Percentiles rank a stretch among this genome's conserved stretches.
Evolutionary conservation across 2,797 vertebrate genomes (phyloP).

Genomic region (Semotilus atromaculatus): DNA sequence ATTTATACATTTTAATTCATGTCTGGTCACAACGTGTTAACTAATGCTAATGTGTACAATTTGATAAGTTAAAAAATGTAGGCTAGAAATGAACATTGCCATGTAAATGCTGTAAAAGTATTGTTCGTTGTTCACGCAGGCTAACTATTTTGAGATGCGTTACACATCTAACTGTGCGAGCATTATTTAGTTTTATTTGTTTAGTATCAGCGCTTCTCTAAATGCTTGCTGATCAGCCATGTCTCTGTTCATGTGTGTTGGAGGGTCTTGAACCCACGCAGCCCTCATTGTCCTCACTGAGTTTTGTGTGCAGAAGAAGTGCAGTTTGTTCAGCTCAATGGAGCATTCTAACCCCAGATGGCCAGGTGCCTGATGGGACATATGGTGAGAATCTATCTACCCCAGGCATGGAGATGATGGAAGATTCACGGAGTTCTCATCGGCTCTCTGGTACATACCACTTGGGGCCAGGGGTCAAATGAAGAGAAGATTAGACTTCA

Average conservation of each 20-base stretch:
- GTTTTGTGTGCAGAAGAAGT: constrained; percentile 56
- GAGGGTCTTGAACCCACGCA: constrained; percentile 21
- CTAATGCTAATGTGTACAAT: neutral
- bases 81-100: neutral
- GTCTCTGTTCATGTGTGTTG: constrained; percentile 2
- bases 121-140: neutral
- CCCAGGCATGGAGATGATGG: constrained; percentile 42
- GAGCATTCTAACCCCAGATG: constrained; percentile 75
- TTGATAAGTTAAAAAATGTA: neutral
- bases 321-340: constrained; percentile 75
- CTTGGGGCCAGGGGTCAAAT: constrained; percentile 55
- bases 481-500: constrained; percentile 61
- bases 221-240: constrained; percentile 26
- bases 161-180: neutral
- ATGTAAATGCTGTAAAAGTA: neutral
- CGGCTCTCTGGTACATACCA: constrained; percentile 50
- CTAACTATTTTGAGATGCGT: neutral
- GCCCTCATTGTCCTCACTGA: constrained; percentile 4
- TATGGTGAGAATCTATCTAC: constrained; percentile 67
- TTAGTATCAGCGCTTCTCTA: neutral
- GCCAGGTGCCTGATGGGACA: constrained; percentile 69
- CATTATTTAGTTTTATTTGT: neutral
- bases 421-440: constrained; percentile 63
- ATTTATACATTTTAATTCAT: neutral
- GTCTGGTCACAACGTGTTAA: neutral